Conservation (phyloP, 2,113 vertebrate genomes). For the Vidua macroura region DNA sequence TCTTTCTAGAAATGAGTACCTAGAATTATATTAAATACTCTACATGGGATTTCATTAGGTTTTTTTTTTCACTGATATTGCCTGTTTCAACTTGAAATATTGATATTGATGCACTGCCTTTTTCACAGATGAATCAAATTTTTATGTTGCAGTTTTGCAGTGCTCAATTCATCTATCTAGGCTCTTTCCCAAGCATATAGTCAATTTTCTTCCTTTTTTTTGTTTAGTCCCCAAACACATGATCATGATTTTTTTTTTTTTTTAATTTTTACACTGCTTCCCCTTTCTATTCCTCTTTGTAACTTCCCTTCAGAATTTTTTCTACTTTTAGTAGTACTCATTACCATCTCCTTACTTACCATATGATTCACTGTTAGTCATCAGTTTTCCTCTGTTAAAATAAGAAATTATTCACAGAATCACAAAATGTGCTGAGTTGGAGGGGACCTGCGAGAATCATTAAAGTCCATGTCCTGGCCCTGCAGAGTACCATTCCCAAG, state of each 20-base stretch:
- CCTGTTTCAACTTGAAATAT: neutral
- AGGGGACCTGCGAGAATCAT: neutral
- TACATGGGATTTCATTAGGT: neutral
- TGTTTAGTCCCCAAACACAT: neutral
- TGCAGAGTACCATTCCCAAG: too few species aligned
- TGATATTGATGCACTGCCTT: neutral
- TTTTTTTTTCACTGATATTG: neutral
- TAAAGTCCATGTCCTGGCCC: neutral
- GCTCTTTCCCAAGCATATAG: neutral
- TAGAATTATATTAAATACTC: neutral
- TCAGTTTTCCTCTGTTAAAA: neutral
- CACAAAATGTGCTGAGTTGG: neutral
- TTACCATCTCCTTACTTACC: neutral
- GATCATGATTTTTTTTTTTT: neutral
- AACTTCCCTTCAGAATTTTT: neutral
- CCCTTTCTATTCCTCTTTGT: neutral
- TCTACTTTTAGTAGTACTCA: neutral
- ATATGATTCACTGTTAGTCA: neutral
- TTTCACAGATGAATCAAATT: neutral
- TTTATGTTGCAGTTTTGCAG: neutral
- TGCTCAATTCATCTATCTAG: neutral
- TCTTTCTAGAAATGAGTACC: neutral
- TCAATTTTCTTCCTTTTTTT: neutral
- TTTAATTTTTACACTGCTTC: neutral
- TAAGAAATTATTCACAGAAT: neutral